A percentile compares a stretch with the other conserved stretches of the same genome.
phyloP scores from a whole-genome alignment of 2,797 vertebrate genomes.

The Ptychobarbus kaznakovi region DNA sequence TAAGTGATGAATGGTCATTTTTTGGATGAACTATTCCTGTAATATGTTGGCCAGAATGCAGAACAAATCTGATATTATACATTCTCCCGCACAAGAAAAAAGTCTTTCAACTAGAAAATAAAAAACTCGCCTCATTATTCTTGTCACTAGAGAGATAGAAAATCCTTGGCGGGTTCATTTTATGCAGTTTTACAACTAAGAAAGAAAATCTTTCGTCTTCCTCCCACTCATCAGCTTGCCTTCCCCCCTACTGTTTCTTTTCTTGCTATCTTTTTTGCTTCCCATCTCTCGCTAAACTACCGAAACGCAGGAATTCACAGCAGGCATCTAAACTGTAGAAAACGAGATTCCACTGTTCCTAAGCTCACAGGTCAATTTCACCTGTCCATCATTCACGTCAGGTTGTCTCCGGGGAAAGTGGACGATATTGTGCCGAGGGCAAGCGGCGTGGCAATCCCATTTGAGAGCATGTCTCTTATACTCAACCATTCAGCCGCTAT shows the following conservation, averaged over 20 bases:
- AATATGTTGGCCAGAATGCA: slow-evolving; percentile 20
- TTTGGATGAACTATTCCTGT: background rate
- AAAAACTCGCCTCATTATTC: slow-evolving; percentile 20
- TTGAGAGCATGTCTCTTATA: slow-evolving; percentile 39
- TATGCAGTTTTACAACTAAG: slow-evolving; percentile 30
- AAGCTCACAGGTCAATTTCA: slow-evolving; percentile 46
- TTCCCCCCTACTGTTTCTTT: background rate
- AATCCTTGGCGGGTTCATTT: slow-evolving; percentile 38
- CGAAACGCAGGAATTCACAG: slow-evolving; percentile 11
- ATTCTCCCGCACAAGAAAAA: background rate
- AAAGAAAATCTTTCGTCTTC: slow-evolving; percentile 27
- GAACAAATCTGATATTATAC: slow-evolving; percentile 32
- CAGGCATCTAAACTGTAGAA: slow-evolving; percentile 30
- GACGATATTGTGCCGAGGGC: background rate
- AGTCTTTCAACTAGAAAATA: slow-evolving; percentile 30
- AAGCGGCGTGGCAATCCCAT: slow-evolving; percentile 31
- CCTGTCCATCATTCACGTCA: slow-evolving; percentile 54
- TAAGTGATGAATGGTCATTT: slow-evolving; percentile 33
- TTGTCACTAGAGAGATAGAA: slow-evolving; percentile 23
- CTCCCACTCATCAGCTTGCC: slow-evolving; percentile 16
- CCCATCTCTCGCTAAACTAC: slow-evolving; percentile 39
- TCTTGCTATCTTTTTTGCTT: slow-evolving; percentile 2
- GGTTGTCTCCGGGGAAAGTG: background rate
- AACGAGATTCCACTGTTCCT: slow-evolving; percentile 34
- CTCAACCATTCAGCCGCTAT: slow-evolving; percentile 28